Conservation (phyloP, 2,797 vertebrate species). For the Hippoglossus hippoglossus region DNA sequence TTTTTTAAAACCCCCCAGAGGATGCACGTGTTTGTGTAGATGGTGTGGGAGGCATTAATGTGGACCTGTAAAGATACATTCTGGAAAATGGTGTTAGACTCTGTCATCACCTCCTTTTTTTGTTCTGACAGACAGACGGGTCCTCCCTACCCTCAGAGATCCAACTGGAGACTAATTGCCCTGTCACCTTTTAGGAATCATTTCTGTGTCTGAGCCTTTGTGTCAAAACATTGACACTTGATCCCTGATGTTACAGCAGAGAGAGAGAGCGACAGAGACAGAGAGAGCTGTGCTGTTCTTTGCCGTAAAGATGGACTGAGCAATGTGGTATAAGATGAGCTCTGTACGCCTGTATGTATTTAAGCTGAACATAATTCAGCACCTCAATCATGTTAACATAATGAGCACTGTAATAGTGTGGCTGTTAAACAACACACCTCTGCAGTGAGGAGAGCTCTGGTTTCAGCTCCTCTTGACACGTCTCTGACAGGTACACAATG, state of each 20-base stretch:
- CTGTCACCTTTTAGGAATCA: slow-evolving; percentile 80
- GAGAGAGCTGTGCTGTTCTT: slow-evolving; percentile 33
- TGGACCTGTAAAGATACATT: slow-evolving; percentile 66
- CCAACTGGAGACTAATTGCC: slow-evolving; percentile 78
- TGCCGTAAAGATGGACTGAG: slow-evolving; percentile 49
- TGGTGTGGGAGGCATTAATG: slow-evolving; percentile 65
- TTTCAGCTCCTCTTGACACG: slow-evolving; percentile 64
- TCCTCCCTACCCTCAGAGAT: slow-evolving; percentile 66
- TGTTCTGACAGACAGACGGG: slow-evolving; percentile 68
- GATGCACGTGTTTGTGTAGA: slow-evolving; percentile 49
- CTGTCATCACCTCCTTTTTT: slow-evolving; percentile 74
- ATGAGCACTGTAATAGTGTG: slow-evolving; percentile 69
- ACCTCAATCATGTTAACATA: slow-evolving; percentile 78
- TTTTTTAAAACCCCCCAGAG: slow-evolving; percentile 6
- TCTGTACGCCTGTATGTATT: slow-evolving; percentile 54
- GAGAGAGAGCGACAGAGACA: slow-evolving; percentile 23
- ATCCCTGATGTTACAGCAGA: slow-evolving; percentile 71
- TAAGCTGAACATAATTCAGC: slow-evolving; percentile 54
- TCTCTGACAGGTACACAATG: slow-evolving; percentile 79
- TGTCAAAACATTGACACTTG: slow-evolving; percentile 84
- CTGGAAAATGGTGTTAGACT: slow-evolving; percentile 60
- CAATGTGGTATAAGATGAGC: slow-evolving; percentile 54
- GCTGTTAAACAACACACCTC: slow-evolving; percentile 71
- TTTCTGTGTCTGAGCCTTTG: slow-evolving; percentile 73
- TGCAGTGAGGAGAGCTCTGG: slow-evolving; percentile 49